Percentiles rank a stretch among this genome's conserved stretches.
These are phyloP conservation scores for Zaprionus lachaisei DNA, from an alignment of 1,140 invertebrate genomes.

Conservation along the genomic window DNA sequence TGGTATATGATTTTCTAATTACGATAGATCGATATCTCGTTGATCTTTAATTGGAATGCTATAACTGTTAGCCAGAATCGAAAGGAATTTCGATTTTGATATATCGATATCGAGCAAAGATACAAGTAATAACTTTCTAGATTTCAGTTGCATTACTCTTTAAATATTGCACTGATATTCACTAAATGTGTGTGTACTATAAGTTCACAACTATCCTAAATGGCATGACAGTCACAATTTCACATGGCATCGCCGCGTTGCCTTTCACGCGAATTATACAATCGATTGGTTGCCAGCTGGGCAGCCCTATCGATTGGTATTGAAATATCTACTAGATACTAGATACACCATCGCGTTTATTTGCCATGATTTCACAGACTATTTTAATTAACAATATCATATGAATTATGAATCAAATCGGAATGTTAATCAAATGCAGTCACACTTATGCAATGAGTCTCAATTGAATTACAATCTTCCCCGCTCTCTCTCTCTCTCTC, in stretches of 20 bases:
- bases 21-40: neutral
- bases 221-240: neutral
- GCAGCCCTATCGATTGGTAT: neutral
- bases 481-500: neutral
- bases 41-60: slow-evolving; percentile 1
- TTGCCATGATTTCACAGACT: slow-evolving; percentile 9
- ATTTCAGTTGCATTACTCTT: neutral
- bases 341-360: neutral
- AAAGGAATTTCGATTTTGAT: neutral
- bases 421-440: slow-evolving; percentile 59
- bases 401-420: slow-evolving; percentile 50
- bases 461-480: slow-evolving; percentile 8
- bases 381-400: slow-evolving; percentile 32
- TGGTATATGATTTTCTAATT: neutral
- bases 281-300: neutral
- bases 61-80: neutral
- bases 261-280: slow-evolving; percentile 3
- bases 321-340: neutral
- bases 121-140: neutral
- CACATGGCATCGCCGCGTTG: neutral
- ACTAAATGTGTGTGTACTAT: neutral
- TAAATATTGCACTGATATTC: neutral
- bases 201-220: neutral
- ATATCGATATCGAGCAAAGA: neutral
- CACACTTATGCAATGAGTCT: slow-evolving; percentile 55